Percentiles rank a stretch among this genome's conserved stretches.
Evolutionary conservation across 2,888 invertebrate genomes (phyloP).

Genomic region (Dorcus hopei): DNA sequence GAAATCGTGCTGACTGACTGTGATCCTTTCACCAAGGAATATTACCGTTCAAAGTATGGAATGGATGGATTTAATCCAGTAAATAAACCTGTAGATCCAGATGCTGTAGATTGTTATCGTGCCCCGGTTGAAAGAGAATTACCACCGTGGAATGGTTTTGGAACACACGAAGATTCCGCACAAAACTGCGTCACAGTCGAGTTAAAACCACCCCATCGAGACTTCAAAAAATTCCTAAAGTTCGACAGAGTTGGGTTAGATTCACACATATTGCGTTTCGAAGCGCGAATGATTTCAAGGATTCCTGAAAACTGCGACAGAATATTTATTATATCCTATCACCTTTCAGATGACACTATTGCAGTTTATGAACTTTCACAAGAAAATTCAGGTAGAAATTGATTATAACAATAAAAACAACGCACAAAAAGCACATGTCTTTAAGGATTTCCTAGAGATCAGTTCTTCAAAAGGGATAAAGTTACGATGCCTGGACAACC

Average conservation of each 20-base stretch:
- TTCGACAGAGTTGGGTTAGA: constrained; percentile 74
- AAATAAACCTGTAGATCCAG: constrained; percentile 46
- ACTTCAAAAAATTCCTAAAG: constrained; percentile 77
- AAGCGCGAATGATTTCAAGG: constrained; percentile 72
- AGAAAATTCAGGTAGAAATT: constrained; percentile 63
- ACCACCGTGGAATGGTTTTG: constrained; percentile 91
- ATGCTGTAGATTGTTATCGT: constrained; percentile 5
- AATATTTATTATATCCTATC: constrained; percentile 78
- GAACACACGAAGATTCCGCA: constrained; percentile 85
- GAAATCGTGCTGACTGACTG: constrained; percentile 78
- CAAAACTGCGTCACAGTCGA: constrained; percentile 80
- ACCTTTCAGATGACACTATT: constrained; percentile 79
- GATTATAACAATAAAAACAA: neutral
- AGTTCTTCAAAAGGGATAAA: constrained; percentile 64
- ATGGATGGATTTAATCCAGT: constrained; percentile 65
- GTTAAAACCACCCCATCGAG: constrained; percentile 71
- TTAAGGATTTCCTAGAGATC: constrained; percentile 53
- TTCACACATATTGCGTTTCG: constrained; percentile 75
- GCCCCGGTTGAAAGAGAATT: constrained; percentile 51
- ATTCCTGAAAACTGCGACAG: constrained; percentile 63
- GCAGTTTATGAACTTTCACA: constrained; percentile 75
- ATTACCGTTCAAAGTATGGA: constrained; percentile 57
- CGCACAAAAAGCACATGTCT: neutral
- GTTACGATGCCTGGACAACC: constrained; percentile 73
- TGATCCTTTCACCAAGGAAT: constrained; percentile 82